These are phyloP conservation scores for Dolichotis patagonum DNA, from an alignment of 2,113 vertebrate genomes.

Conservation along the genomic window DNA sequence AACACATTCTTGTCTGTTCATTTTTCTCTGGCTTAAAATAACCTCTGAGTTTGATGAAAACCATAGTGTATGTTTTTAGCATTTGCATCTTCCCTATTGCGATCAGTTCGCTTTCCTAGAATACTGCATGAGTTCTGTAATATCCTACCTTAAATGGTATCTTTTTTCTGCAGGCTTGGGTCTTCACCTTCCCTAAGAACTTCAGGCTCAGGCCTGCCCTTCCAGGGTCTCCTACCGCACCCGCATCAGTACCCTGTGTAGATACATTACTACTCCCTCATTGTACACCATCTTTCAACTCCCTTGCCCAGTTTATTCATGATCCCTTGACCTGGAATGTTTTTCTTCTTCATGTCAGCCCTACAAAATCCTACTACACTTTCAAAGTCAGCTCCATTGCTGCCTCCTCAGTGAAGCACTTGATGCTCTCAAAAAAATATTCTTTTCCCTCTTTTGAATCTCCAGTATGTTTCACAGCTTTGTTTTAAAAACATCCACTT, in stretches of 20 bases:
- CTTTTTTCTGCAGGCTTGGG: neutral
- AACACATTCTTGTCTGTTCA: neutral
- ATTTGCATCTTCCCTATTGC: neutral
- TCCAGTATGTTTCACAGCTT: neutral
- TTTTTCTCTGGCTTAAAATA: constrained; percentile 47
- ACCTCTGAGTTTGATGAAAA: constrained; percentile 30
- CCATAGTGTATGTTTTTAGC: neutral
- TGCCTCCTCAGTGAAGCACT: neutral
- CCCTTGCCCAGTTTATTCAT: neutral
- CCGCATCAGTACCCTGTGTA: accelerated
- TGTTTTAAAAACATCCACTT: neutral
- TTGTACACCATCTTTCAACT: too few relatives aligned
- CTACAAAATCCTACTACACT: neutral
- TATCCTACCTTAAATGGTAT: neutral
- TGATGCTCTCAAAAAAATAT: neutral
- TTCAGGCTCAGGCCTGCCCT: neutral
- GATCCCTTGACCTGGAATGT: neutral
- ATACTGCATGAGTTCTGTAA: neutral
- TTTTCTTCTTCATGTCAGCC: neutral
- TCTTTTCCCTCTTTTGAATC: neutral
- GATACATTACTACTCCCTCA: neutral
- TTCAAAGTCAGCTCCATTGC: neutral
- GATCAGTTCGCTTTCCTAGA: neutral
- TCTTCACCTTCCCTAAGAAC: neutral
- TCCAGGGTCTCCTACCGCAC: neutral